These are phyloP conservation scores for Sebastes trivittatus DNA, from an alignment of 2,797 vertebrate species.

Conservation along the genomic window DNA sequence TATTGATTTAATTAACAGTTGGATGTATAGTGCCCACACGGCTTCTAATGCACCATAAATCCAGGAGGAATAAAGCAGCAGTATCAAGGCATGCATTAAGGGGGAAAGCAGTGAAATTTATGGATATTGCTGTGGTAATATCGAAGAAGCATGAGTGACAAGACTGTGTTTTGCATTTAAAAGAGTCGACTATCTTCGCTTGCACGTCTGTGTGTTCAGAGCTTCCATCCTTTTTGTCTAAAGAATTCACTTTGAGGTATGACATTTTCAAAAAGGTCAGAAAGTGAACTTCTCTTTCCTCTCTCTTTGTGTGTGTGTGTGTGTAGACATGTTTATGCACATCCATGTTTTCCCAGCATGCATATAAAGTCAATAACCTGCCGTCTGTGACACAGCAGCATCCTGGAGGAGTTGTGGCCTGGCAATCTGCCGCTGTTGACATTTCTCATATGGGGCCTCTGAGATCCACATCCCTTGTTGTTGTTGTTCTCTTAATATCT, in stretches of 20 bases:
- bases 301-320: not conserved
- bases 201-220: not conserved
- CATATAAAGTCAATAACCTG: constrained; percentile 32
- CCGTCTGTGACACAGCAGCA: constrained; percentile 22
- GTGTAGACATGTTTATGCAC: constrained; percentile 2
- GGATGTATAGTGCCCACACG: constrained; percentile 4
- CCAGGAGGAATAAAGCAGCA: constrained; percentile 8
- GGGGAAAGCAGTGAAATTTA: constrained; percentile 2
- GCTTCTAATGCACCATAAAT: constrained; percentile 41
- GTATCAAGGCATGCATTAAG: not conserved
- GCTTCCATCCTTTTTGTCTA: constrained; percentile 1
- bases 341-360: constrained; percentile 14
- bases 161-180: constrained; percentile 10
- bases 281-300: constrained; percentile 8
- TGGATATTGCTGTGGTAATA: constrained; percentile 6
- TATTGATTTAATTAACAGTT: constrained; percentile 45
- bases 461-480: constrained; percentile 20
- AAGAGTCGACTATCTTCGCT: not conserved
- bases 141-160: not conserved
- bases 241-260: constrained; percentile 10
- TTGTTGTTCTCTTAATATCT: constrained; percentile 29
- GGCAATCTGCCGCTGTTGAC: constrained; percentile 37
- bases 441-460: constrained; percentile 35
- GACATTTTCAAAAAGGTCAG: constrained; percentile 63
- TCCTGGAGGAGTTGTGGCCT: constrained; percentile 34